Base-by-base conservation (phyloP, 2,797 vertebrate species). In the Phrynocephalus forsythii region DNA sequence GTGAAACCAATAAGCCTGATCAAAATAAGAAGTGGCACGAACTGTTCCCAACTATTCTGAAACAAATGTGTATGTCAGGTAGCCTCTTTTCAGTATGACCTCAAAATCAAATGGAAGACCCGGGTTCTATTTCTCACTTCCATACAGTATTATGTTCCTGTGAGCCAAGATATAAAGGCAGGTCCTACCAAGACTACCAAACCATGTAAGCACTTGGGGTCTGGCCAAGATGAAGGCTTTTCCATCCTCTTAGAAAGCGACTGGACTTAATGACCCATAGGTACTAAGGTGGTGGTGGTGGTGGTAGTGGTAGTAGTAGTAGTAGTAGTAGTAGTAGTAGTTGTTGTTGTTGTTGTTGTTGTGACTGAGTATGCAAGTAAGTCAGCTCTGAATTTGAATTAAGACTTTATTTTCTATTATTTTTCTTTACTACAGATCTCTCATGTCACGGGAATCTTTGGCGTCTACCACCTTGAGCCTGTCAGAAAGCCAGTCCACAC, bases 371-470 rank as follows among this genome's bases (percentile, higher is more conserved):
- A 44, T 80, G 26, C 16, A 30, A 66, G 52, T 67, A 76, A 52
- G n/a, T 28, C 72, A 68, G 26, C 30, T 81, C 22, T 33, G 22
- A 30, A 77, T 50, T 10, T 76, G 44, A 79, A 1, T 77, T 93
- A 90, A 95, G 91, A 91, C 85, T 79, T 1, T 44, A 85, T 87
- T 60, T 85, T 79, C 26, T 89, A 89, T 68, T 75, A 91, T 38
- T 6, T 95, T 84, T 75, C 38, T 96, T 88, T 96, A 87, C 96
- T 97, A 88, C 96, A 99, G 99, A 95, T 99, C 94, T 5, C 94
- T 98, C 86, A 96, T 98, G 89, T 98, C 98, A 30, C 92, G 94
- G 94, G 98, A 98, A 86, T 98, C 98, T 90, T 92, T 99, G 96
- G 97, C 97, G 13, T 98, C 98, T 86, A 97, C 98, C 0, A 97